These are phyloP conservation scores for Melanotaenia duboulayi DNA, from an alignment of 2,113 vertebrate genomes.

Conservation along the genomic window DNA sequence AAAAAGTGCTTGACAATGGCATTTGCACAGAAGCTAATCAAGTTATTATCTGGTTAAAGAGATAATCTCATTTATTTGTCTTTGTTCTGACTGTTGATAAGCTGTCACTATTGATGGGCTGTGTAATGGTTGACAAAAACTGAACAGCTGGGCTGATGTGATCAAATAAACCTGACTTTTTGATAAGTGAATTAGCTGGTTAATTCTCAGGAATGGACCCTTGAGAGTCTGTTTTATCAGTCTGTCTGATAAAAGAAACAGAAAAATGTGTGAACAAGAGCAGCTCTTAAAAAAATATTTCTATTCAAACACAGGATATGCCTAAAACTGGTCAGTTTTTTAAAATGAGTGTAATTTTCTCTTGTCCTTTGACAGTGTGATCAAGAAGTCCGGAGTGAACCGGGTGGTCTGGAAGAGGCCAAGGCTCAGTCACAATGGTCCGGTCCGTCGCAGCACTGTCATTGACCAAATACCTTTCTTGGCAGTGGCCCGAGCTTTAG, in stretches of 20 bases:
- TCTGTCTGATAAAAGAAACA: no score
- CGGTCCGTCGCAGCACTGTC: constrained; percentile 93
- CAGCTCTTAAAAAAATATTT: no score
- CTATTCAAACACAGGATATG: background rate
- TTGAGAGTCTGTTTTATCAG: no score
- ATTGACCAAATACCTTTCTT: constrained; percentile 98
- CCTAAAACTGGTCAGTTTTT: background rate
- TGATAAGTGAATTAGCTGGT: no score
- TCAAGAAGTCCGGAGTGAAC: constrained; percentile 98
- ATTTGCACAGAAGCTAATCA: background rate
- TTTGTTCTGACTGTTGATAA: constrained; percentile 13
- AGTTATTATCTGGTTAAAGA: constrained; percentile 2
- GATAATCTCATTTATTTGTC: background rate
- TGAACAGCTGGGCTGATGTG: background rate
- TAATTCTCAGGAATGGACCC: no score
- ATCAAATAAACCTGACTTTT: background rate
- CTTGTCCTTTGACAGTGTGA: constrained; percentile 83
- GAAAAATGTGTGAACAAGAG: no score
- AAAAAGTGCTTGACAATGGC: background rate
- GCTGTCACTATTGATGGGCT: background rate
- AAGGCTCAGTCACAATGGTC: constrained; percentile 92
- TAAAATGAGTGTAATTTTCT: background rate
- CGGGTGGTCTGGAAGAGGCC: constrained; percentile 98
- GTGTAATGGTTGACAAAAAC: background rate
- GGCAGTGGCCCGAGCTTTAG: constrained; percentile 92